phyloP scores from a whole-genome alignment of 2,888 invertebrate genomes.

The Orthosia gracilis region DNA sequence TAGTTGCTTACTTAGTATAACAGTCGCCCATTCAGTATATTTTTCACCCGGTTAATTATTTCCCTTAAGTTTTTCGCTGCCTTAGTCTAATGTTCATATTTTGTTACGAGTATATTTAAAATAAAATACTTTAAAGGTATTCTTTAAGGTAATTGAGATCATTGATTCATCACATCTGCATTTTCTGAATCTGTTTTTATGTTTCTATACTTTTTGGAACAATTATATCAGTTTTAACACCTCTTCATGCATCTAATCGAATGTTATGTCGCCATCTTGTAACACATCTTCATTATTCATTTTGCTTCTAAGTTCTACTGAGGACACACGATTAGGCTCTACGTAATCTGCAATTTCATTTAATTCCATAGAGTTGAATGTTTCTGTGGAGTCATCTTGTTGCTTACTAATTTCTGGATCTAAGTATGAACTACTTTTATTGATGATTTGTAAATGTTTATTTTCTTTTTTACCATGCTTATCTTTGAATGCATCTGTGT shows the following conservation, averaged over 20 bases:
- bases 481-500: not conserved
- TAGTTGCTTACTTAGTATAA: too few species aligned
- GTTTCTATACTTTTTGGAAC: not conserved
- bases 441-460: not conserved
- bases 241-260: constrained; percentile 10
- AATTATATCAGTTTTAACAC: not conserved
- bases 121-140: not conserved
- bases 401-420: not conserved
- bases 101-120: not conserved
- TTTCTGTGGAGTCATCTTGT: not conserved
- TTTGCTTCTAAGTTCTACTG: not conserved
- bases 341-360: constrained; percentile 10
- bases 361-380: constrained; percentile 5
- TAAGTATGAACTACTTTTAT: not conserved
- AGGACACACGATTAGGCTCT: not conserved
- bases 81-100: not conserved
- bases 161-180: not conserved
- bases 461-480: not conserved
- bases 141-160: not conserved
- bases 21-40: too few species aligned
- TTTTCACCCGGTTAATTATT: too few species aligned
- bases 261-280: constrained; percentile 6
- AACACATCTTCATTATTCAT: constrained; percentile 12
- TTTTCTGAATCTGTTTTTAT: not conserved
- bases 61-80: too few species aligned